phyloP scores from a whole-genome alignment of 23 tunicate genomes.

The Halocynthia aurantium region DNA sequence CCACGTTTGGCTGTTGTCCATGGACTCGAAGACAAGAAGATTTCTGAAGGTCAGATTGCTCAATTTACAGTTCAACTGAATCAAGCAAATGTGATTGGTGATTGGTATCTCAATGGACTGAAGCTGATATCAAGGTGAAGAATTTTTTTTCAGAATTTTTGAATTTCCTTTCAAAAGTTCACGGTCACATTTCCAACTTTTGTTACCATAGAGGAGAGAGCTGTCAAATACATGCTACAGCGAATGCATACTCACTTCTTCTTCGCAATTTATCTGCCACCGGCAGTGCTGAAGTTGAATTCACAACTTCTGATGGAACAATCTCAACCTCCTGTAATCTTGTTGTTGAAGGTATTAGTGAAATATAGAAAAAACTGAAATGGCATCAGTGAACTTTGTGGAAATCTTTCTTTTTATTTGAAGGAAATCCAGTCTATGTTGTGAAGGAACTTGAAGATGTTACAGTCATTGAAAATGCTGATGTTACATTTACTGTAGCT shows the following conservation, averaged over 20 bases:
- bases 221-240: slow-evolving; percentile 36
- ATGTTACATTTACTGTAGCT: slow-evolving; percentile 40
- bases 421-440: slow-evolving; percentile 28
- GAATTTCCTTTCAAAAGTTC: background rate
- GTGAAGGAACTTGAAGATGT: slow-evolving; percentile 19
- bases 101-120: slow-evolving; percentile 47
- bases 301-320: slow-evolving; percentile 10
- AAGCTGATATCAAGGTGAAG: slow-evolving; percentile 32
- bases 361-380: background rate
- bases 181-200: background rate
- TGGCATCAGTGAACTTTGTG: too few relatives aligned
- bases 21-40: slow-evolving; percentile 32
- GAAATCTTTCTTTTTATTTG: background rate
- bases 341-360: slow-evolving; percentile 22
- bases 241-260: slow-evolving; percentile 27
- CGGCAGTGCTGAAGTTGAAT: slow-evolving; percentile 44
- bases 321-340: slow-evolving; percentile 25
- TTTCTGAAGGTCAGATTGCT: slow-evolving; percentile 37
- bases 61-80: slow-evolving; percentile 36
- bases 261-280: slow-evolving; percentile 33
- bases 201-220: slow-evolving; percentile 18
- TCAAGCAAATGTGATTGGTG: slow-evolving; percentile 13
- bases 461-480: slow-evolving; percentile 43
- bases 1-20: slow-evolving; percentile 13
- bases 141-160: background rate